These are phyloP conservation scores for Vidua macroura DNA, from an alignment of 2,113 vertebrate species.

Conservation along the genomic window DNA sequence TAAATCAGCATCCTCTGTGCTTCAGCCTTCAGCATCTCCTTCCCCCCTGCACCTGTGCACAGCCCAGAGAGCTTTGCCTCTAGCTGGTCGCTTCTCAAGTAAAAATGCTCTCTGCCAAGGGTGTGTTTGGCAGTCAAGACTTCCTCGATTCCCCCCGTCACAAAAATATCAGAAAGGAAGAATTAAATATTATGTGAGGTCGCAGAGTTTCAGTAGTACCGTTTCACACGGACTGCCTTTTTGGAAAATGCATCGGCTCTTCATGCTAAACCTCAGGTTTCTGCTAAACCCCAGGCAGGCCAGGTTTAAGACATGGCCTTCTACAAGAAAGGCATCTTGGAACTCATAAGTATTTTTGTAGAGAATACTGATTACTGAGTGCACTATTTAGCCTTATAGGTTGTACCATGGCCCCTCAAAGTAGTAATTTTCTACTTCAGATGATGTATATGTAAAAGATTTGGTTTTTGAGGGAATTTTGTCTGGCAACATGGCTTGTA, in stretches of 20 bases:
- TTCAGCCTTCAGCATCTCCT: neutral
- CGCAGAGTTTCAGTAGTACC: neutral
- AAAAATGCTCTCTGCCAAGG: neutral
- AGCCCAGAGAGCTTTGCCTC: neutral
- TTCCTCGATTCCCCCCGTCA: neutral
- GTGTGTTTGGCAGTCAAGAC: neutral
- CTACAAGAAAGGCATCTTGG: neutral
- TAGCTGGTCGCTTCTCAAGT: neutral
- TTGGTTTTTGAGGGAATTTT: neutral
- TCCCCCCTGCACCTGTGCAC: neutral
- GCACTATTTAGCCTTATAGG: neutral
- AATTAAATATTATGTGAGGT: neutral
- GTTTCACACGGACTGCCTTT: neutral
- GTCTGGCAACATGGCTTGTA: neutral
- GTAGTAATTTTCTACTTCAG: neutral
- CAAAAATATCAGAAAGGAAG: neutral
- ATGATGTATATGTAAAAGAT: neutral
- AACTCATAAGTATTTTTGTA: neutral
- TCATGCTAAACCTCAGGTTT: neutral
- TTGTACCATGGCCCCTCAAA: neutral
- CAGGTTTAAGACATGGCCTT: neutral
- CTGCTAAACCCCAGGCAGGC: neutral
- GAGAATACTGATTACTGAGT: neutral
- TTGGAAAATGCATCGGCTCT: neutral
- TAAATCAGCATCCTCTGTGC: conserved; percentile 41